phyloP scores from a whole-genome alignment of 2,888 invertebrate species.

The Aromia moschata region DNA sequence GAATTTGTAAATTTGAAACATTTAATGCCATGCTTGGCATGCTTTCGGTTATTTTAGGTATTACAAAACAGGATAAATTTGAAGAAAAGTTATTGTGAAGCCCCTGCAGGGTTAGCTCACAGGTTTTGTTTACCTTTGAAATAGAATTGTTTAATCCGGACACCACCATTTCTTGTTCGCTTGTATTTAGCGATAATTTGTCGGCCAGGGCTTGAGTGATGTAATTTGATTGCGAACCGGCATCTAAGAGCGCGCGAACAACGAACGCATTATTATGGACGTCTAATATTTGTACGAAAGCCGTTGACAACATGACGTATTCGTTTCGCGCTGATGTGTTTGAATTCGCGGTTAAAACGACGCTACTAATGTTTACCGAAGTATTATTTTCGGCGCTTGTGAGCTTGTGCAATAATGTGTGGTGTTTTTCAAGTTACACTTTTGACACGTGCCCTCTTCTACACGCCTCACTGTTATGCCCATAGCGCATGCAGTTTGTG shows the following conservation, averaged over 20 bases:
- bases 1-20: not conserved
- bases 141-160: not conserved
- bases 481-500: slow-evolving; percentile 1
- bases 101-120: not conserved
- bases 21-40: not conserved
- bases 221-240: slow-evolving; percentile 5
- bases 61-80: slow-evolving; percentile 3
- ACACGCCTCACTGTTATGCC: not conserved
- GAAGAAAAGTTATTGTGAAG: not conserved
- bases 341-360: not conserved
- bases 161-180: not conserved
- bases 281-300: slow-evolving; percentile 3
- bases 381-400: not conserved
- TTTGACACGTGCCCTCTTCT: not conserved
- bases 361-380: not conserved
- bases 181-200: not conserved
- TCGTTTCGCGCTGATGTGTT: not conserved
- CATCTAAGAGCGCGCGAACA: slow-evolving; percentile 13
- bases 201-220: not conserved
- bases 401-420: no score
- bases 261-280: not conserved
- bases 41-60: slow-evolving; percentile 3
- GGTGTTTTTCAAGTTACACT: not conserved
- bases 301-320: slow-evolving; percentile 7
- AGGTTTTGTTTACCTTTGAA: not conserved